phyloP scores from a whole-genome alignment of 2,888 invertebrate genomes.

The Drosophila pullipes region DNA sequence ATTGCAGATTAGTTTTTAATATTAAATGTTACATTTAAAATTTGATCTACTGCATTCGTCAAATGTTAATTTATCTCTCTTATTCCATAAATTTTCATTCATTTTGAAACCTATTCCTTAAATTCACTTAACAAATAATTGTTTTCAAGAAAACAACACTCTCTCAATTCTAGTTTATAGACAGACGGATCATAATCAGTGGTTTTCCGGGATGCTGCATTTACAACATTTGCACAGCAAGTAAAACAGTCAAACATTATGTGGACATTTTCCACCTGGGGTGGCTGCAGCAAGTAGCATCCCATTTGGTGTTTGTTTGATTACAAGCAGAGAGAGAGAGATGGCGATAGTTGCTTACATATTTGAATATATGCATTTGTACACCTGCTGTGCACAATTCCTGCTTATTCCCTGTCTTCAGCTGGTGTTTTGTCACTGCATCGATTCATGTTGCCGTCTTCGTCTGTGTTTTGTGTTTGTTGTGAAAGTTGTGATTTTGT shows the following conservation, averaged over 20 bases:
- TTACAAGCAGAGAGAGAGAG: slow-evolving; percentile 47
- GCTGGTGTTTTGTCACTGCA: slow-evolving; percentile 25
- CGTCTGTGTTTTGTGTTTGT: slow-evolving; percentile 40
- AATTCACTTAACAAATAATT: not conserved
- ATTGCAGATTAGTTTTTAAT: not conserved
- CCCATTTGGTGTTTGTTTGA: slow-evolving; percentile 61
- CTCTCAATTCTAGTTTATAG: not conserved
- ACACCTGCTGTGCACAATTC: slow-evolving; percentile 49
- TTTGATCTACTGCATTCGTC: not conserved
- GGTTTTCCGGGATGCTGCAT: slow-evolving; percentile 60
- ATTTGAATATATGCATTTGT: slow-evolving; percentile 63
- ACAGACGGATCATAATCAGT: slow-evolving; percentile 52
- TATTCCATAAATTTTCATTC: not conserved
- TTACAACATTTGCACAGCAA: slow-evolving; percentile 24
- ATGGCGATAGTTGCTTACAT: slow-evolving; percentile 25
- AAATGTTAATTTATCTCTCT: not conserved
- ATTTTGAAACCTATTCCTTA: not conserved
- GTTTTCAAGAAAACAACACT: not conserved
- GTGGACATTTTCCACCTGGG: slow-evolving; percentile 39
- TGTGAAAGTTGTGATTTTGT: slow-evolving; percentile 77
- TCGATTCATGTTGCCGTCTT: slow-evolving; percentile 69
- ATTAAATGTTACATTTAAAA: not conserved
- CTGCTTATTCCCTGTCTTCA: slow-evolving; percentile 2
- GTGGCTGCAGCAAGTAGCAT: slow-evolving; percentile 17
- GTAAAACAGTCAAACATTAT: slow-evolving; percentile 32